A percentile compares a stretch with the other conserved stretches of the same genome.
These are phyloP conservation scores for Tachuris rubrigastra DNA, from an alignment of 2,113 vertebrate species.

Conservation along the genomic window DNA sequence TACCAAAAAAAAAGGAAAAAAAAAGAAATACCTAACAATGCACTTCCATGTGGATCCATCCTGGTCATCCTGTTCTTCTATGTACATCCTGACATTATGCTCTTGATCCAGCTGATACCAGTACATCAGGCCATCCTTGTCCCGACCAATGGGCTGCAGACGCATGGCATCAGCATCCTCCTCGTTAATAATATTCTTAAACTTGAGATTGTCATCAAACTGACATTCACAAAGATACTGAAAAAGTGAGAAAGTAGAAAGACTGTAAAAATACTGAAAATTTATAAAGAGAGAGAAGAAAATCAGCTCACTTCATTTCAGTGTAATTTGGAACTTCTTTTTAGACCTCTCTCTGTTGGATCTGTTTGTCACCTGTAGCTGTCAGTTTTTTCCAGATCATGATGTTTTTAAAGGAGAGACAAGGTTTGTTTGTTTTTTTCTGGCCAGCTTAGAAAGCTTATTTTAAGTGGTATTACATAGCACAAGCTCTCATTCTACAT, in stretches of 20 bases:
- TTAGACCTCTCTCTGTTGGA: background rate
- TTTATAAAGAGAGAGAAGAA: background rate
- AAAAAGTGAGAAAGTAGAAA: background rate
- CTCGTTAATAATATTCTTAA: constrained; percentile 93
- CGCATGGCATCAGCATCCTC: constrained; percentile 96
- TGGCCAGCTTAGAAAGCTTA: background rate
- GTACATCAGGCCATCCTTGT: constrained; percentile 91
- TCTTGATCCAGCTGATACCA: constrained; percentile 97
- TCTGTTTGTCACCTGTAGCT: background rate
- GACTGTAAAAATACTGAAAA: background rate
- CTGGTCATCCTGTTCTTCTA: constrained; percentile 96
- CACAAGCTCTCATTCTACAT: background rate
- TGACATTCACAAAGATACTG: constrained; percentile 98
- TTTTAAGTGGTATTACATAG: background rate
- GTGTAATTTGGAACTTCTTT: background rate
- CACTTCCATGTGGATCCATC: constrained; percentile 95
- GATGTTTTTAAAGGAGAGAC: background rate
- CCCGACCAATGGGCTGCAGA: constrained; percentile 91
- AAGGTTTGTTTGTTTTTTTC: background rate
- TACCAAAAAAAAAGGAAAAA: background rate
- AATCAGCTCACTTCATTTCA: background rate
- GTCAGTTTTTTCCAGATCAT: background rate
- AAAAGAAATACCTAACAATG: constrained; percentile 86
- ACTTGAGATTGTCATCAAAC: constrained; percentile 98
- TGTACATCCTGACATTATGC: constrained; percentile 94